Conservation (phyloP, 2,888 invertebrate genomes). For the Hydriomena furcata region DNA sequence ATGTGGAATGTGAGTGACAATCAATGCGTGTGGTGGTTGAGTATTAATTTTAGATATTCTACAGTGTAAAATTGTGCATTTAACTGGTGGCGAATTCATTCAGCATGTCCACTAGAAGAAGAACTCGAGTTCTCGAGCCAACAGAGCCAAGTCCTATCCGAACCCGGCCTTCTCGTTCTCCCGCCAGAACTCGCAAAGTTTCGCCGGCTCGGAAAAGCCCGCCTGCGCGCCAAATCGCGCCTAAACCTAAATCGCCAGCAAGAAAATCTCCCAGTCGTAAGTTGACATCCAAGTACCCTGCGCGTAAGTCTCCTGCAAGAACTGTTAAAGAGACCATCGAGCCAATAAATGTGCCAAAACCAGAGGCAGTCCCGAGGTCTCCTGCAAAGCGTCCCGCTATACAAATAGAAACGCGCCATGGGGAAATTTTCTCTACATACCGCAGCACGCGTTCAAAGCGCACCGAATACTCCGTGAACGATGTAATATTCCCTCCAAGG, state of each 20-base stretch:
- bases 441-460: constrained; percentile 62
- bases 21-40: constrained; percentile 68
- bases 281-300: constrained; percentile 64
- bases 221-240: constrained; percentile 59
- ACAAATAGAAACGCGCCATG: constrained; percentile 53
- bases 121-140: constrained; percentile 43
- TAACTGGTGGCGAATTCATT: constrained; percentile 33
- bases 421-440: constrained; percentile 47
- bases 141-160: constrained; percentile 67
- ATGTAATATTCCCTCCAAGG: constrained; percentile 47
- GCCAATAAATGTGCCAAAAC: constrained; percentile 29
- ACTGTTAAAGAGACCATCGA: constrained; percentile 49
- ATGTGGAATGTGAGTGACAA: constrained; percentile 45
- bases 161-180: constrained; percentile 70
- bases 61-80: constrained; percentile 29
- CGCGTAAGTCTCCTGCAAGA: constrained; percentile 73
- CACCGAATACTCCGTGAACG: constrained; percentile 64
- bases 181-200: constrained; percentile 70
- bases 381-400: constrained; percentile 63
- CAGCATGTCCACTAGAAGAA: constrained; percentile 73
- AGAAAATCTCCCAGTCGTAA: constrained; percentile 78
- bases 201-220: constrained; percentile 62
- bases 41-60: constrained; percentile 66
- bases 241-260: constrained; percentile 80
- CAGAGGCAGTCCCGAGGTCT: constrained; percentile 51